phyloP scores from a whole-genome alignment of 2,113 vertebrate genomes.

The Solea senegalensis region DNA sequence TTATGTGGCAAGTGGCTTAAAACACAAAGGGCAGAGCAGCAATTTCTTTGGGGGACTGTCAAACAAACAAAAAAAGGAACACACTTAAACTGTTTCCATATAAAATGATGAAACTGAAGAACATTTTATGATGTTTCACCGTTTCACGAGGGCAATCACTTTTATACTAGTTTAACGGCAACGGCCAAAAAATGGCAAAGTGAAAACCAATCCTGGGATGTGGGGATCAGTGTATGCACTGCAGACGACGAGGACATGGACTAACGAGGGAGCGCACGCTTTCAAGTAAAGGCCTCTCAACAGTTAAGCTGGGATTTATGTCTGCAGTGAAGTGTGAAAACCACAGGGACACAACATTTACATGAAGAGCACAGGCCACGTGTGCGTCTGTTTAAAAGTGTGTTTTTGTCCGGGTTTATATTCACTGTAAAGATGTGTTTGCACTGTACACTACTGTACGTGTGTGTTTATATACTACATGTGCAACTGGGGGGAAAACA shows the following conservation, averaged over 20 bases:
- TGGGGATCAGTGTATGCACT: constrained; percentile 21
- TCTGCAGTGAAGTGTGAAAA: constrained; percentile 52
- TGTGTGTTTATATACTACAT: constrained; percentile 1
- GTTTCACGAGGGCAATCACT: constrained; percentile 36
- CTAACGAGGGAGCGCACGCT: constrained; percentile 27
- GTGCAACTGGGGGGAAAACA: constrained; percentile 35
- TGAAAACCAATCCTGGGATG: constrained; percentile 37
- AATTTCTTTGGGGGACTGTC: constrained; percentile 27
- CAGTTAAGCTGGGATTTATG: constrained; percentile 57
- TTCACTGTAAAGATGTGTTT: neutral
- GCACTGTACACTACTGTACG: no score
- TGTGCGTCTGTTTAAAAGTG: neutral
- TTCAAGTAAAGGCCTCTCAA: constrained; percentile 41
- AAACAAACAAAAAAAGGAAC: constrained; percentile 41
- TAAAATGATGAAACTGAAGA: neutral
- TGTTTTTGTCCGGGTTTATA: neutral
- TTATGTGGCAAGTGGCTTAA: constrained; percentile 33
- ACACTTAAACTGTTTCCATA: neutral
- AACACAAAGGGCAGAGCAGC: constrained; percentile 7
- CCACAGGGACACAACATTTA: constrained; percentile 51
- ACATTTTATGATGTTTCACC: constrained; percentile 35
- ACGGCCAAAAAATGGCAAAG: constrained; percentile 16
- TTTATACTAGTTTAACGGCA: constrained; percentile 61
- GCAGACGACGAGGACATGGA: constrained; percentile 38
- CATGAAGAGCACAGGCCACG: constrained; percentile 12